Percentiles rank a stretch among this genome's conserved stretches.
phyloP scores from a whole-genome alignment of 2,888 invertebrate species.

The Polydrusus pterygomalis region DNA sequence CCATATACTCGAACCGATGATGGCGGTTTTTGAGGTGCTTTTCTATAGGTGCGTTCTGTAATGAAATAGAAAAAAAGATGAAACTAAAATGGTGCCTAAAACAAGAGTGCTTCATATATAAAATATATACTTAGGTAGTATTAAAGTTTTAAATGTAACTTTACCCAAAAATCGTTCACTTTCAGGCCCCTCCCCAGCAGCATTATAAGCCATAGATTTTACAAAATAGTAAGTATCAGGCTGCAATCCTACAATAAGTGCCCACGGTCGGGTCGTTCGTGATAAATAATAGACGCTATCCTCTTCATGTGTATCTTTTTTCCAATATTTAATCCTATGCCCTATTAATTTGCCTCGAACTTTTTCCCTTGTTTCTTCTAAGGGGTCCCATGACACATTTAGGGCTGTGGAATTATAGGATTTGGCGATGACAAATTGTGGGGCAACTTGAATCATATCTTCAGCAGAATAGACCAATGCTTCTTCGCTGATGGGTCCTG shows the following conservation, averaged over 20 bases:
- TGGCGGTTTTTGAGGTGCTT: conserved; percentile 96
- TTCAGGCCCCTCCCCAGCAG: conserved; percentile 96
- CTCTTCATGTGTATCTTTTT: conserved; percentile 82
- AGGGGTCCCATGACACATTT: conserved; percentile 92
- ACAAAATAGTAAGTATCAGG: conserved; percentile 95
- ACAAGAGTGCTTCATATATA: too few species aligned
- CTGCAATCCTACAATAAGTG: conserved; percentile 93
- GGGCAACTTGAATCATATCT: conserved; percentile 94
- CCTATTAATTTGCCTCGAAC: conserved; percentile 89
- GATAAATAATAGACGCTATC: conserved; percentile 90
- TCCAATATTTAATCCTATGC: conserved; percentile 90
- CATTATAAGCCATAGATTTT: conserved; percentile 95
- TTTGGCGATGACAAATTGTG: conserved; percentile 84
- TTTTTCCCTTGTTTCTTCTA: conserved; percentile 87
- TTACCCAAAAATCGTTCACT: conserved; percentile 88
- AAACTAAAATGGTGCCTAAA: too few species aligned
- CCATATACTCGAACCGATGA: conserved; percentile 91
- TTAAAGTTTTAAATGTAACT: conserved; percentile 17
- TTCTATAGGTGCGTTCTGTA: conserved; percentile 88
- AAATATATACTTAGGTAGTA: too few species aligned
- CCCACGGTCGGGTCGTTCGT: conserved; percentile 87
- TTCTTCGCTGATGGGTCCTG: conserved; percentile 87
- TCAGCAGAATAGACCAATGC: conserved; percentile 89
- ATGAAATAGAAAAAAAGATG: background rate
- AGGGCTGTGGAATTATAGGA: conserved; percentile 94